Conservation (phyloP, 92 coral and sea anemone genomes). For the Phenganax marumi region DNA sequence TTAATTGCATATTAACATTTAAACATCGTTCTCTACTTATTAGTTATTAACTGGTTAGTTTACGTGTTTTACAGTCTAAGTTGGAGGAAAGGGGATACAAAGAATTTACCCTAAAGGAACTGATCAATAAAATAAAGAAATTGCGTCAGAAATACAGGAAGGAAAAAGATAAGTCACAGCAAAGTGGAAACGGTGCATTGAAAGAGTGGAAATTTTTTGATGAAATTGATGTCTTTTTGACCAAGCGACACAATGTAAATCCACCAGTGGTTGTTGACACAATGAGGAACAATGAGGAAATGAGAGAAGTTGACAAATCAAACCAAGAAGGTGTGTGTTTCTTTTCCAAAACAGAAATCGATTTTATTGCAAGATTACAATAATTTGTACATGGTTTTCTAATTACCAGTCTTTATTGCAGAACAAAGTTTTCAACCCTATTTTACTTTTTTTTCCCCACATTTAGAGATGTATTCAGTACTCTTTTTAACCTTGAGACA, state of each 20-base stretch:
- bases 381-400: too few relatives aligned
- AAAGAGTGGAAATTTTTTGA: neutral
- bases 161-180: neutral
- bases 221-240: neutral
- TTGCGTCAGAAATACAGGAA: neutral
- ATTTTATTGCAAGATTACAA: too few relatives aligned
- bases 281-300: neutral
- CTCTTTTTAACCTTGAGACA: too few relatives aligned
- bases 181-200: neutral
- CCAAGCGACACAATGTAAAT: neutral
- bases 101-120: neutral
- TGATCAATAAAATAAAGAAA: constrained; percentile 1
- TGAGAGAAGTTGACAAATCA: too few relatives aligned
- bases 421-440: too few relatives aligned
- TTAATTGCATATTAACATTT: too few relatives aligned
- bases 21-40: too few relatives aligned
- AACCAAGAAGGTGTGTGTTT: too few relatives aligned
- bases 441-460: too few relatives aligned
- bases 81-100: neutral
- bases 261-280: constrained; percentile 4
- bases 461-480: too few relatives aligned
- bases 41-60: neutral
- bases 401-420: too few relatives aligned
- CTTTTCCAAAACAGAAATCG: too few relatives aligned
- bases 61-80: neutral